Base-by-base conservation (phyloP, 1,140 invertebrate species). In the Ctenoplectra terminalis region DNA sequence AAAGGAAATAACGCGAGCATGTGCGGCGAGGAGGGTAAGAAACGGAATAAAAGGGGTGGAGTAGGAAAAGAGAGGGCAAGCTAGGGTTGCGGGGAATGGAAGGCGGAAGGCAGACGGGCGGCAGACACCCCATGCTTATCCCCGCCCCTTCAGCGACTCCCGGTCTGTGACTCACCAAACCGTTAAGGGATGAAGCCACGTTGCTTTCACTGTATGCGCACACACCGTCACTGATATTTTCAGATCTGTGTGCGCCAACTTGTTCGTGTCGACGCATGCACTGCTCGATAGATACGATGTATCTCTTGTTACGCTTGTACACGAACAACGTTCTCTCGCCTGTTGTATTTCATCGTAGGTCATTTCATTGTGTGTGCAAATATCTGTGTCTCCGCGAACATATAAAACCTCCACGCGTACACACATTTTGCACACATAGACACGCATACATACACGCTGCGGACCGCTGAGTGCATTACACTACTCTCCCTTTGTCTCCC, bases 141-240 rank as follows among this genome's bases (percentile, higher is more conserved):
- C 90, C 88, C 89, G 87, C 89, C 85, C 81, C 82, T 86, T 56
- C 66, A 66, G 63, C 86, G 63, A 71, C 86, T 83, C 84, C 74
- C 81, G 88, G 87, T 91, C 90, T 90, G 90, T 93, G 92, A 93
- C 91, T 93, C 91, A 93, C 91, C 90, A 92, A 93, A 93, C 92
- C 90, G 90, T 92, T 92, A 91, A 92, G 91, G 92, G 91, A 92
- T 92, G 89, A 93, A 92, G 90, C 91, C 90, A 87, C 91, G 88
- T 89, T 88, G 89, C 87, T 90, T 89, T 90, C 85, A 84, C 86
- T 88, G 82, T 77, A 85, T 87, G 67, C 86, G 78, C 81, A 40
- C 84, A 85, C 73, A 88, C 86, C 50, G 29, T 26, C 34, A n/a
- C 40, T 0, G 69, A 63, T 48, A 63, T 72, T 72, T 50, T 52